Percentiles rank a stretch among this genome's conserved stretches.
Conservation (phyloP, 2,797 vertebrate species). For the Ispidina lecontei region DNA sequence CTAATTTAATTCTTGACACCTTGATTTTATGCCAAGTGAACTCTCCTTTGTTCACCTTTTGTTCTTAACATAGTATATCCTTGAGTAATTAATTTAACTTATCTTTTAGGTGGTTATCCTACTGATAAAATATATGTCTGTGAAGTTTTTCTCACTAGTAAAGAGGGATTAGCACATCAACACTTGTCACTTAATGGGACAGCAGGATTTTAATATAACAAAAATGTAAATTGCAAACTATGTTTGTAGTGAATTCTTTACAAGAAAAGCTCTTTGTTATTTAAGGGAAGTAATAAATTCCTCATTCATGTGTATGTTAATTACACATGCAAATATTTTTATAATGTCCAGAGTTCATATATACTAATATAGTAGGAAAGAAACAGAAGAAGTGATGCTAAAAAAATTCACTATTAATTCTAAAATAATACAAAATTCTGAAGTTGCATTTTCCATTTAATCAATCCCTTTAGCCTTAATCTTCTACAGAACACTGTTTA, state of each 20-base stretch:
- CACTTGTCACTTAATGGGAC: background rate
- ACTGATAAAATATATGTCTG: background rate
- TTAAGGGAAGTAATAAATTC: background rate
- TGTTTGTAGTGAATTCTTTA: background rate
- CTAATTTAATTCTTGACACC: background rate
- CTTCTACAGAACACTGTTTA: background rate
- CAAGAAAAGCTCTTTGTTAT: background rate
- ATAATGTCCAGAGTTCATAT: background rate
- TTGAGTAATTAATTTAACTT: background rate
- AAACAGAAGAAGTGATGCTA: background rate
- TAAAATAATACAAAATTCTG: background rate
- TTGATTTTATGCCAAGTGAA: background rate
- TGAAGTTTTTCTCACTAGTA: background rate
- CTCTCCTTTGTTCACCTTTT: background rate
- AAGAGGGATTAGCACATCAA: background rate
- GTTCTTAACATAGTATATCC: background rate
- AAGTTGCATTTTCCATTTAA: background rate
- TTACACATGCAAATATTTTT: background rate
- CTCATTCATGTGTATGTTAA: background rate
- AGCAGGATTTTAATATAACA: background rate
- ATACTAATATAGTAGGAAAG: background rate
- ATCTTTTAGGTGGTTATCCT: background rate
- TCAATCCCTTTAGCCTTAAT: background rate
- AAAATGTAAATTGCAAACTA: background rate
- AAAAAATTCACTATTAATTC: background rate